Evolutionary conservation across 2,888 invertebrate species (phyloP).

Genomic region (Perithous albicinctus): DNA sequence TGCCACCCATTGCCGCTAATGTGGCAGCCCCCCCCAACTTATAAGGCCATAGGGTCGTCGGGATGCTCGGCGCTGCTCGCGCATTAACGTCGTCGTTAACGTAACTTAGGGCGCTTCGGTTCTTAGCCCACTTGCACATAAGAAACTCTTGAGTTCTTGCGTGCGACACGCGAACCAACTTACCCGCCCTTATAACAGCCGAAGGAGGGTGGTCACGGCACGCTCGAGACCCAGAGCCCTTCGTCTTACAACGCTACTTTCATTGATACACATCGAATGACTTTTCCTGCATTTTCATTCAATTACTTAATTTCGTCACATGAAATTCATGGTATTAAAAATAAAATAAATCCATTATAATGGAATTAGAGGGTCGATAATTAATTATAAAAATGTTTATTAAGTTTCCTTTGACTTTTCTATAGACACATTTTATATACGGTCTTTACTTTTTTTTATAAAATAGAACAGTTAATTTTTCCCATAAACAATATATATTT

Average conservation of each 20-base stretch:
- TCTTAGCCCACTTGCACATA: slow-evolving; percentile 29
- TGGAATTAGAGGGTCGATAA: too few species aligned
- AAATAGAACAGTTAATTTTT: too few species aligned
- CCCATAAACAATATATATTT: too few species aligned
- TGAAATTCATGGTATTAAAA: too few species aligned
- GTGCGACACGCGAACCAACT: slow-evolving; percentile 66
- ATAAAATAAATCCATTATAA: too few species aligned
- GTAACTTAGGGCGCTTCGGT: slow-evolving; percentile 67
- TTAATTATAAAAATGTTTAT: too few species aligned
- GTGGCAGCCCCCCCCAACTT: slow-evolving; percentile 44
- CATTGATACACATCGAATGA: background rate
- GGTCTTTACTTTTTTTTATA: too few species aligned
- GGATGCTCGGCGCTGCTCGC: slow-evolving; percentile 67
- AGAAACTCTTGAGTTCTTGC: slow-evolving; percentile 54
- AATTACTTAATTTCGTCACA: background rate
- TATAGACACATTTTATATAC: too few species aligned
- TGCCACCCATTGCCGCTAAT: slow-evolving; percentile 52
- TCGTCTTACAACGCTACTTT: slow-evolving; percentile 41
- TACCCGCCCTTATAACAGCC: slow-evolving; percentile 58
- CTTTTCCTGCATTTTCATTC: background rate
- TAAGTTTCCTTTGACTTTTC: too few species aligned
- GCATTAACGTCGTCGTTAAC: slow-evolving; percentile 74
- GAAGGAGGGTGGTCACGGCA: slow-evolving; percentile 60
- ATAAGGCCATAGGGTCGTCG: slow-evolving; percentile 41
- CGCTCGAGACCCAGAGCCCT: slow-evolving; percentile 27